Evolutionary conservation across 1,140 invertebrate species (phyloP).

Genomic region (Grapholita molesta): DNA sequence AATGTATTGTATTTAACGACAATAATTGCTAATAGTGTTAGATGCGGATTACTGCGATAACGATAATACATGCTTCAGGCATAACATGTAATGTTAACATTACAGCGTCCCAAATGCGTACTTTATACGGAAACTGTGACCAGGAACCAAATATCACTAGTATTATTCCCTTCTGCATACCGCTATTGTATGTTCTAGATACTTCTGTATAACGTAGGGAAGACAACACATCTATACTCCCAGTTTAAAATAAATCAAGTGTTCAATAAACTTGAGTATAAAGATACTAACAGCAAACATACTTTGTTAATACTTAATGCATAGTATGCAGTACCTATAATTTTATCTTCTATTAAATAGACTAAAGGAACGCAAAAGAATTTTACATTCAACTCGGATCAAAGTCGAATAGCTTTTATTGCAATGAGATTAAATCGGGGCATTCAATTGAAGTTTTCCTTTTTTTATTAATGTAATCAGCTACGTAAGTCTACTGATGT

Average conservation of each 20-base stretch:
- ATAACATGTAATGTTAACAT: neutral
- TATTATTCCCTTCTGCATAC: no score
- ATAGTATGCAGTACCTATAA: neutral
- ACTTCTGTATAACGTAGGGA: no score
- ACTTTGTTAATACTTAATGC: no score
- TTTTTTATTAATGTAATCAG: slow-evolving; percentile 3
- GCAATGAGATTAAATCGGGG: neutral
- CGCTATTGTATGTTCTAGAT: no score
- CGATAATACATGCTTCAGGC: neutral
- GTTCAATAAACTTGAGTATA: no score
- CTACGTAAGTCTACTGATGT: neutral
- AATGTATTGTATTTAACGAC: neutral
- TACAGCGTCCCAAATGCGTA: neutral
- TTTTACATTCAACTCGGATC: neutral
- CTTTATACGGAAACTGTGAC: neutral
- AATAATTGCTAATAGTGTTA: neutral
- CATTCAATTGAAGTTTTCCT: neutral
- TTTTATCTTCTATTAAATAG: neutral
- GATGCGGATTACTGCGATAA: neutral
- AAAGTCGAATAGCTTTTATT: neutral
- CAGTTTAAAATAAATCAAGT: no score
- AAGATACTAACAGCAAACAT: no score
- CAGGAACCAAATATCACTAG: neutral
- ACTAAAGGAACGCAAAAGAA: neutral
- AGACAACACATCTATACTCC: no score